Evolutionary conservation across 2,113 vertebrate genomes (phyloP), one percentile per base, ranked within the genome.

Genomic region (Phainopepla nitens): DNA sequence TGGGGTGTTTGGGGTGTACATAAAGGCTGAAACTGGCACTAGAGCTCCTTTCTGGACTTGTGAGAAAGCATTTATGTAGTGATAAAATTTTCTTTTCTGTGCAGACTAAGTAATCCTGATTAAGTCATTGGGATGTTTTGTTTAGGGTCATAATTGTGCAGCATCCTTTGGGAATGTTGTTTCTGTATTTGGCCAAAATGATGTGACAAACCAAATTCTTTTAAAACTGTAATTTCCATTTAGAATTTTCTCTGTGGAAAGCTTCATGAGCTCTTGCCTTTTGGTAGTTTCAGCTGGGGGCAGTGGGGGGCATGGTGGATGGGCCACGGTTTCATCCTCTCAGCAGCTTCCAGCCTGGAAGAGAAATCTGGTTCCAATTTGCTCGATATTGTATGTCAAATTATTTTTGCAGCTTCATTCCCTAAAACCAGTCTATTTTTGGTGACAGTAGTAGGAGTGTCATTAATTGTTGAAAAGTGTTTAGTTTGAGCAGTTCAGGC

Each of bases 371-470:
- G 19, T 80, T 89, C 82, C 36, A 50, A 2, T 83, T 60, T 89
- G 14, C 42, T 80, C 69, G 42, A 57, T 73, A 56, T 0, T 5
- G 23, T 73, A 57, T 62, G 50, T 81, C 36, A 50, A 53, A 49
- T 77, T 54, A 76, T 44, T 92, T 77, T 80, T 91, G 89, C 58
- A 50, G 49, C 49, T 89, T 93, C 60, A 66, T 66, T 65, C 78
- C 45, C 56, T 75, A 31, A 81, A 91, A 56, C 36, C 5, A 8
- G 64, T 89, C 61, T 75, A 75, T 76, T 80, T 64, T 88, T 86
- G 58, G 60, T 78, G 69, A 23, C 72, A 66, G 71, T 33, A 83
- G 80, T 65, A 50, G 64, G 77, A 91, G 83, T 73, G 72, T 36
- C 47, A 36, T 81, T 91, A 89, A 70, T 83, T 62, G 51, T 81